Percentiles rank a stretch among this genome's conserved stretches.
Conservation (phyloP, 2,888 invertebrate genomes). For the Pollenia griseotomentosa region DNA sequence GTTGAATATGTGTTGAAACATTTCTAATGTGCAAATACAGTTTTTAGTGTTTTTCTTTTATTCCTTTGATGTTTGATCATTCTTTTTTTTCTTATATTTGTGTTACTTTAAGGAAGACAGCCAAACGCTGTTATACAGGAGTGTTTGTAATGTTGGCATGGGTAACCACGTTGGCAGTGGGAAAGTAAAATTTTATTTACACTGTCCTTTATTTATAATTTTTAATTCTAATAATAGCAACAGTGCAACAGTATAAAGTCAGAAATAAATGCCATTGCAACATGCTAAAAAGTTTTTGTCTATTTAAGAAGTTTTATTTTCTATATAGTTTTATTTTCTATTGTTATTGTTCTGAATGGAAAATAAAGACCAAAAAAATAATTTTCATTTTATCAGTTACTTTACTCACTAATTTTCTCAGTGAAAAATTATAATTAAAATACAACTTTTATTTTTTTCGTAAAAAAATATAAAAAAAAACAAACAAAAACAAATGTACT, state of each 20-base stretch:
- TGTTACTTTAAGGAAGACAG: neutral
- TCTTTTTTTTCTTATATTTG: neutral
- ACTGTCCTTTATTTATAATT: slow-evolving; percentile 9
- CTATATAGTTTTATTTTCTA: no score
- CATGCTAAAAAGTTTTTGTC: neutral
- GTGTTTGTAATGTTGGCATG: slow-evolving; percentile 2
- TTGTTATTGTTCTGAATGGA: no score
- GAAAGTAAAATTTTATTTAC: neutral
- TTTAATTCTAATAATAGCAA: slow-evolving; percentile 14
- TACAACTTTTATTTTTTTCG: no score
- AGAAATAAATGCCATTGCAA: neutral
- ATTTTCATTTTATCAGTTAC: no score
- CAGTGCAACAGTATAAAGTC: slow-evolving; percentile 9
- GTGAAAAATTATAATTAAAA: no score
- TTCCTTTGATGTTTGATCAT: neutral
- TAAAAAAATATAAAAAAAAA: no score
- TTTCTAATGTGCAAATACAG: slow-evolving; percentile 74
- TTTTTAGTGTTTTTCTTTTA: slow-evolving; percentile 15
- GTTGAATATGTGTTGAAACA: slow-evolving; percentile 80
- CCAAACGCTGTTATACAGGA: neutral
- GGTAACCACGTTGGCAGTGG: neutral
- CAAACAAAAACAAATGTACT: no score
- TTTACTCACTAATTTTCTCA: no score
- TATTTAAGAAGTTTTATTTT: no score
- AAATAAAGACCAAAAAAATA: no score